Evolutionary conservation across 2,113 vertebrate genomes (phyloP).

Genomic region (Dasypus novemcinctus): DNA sequence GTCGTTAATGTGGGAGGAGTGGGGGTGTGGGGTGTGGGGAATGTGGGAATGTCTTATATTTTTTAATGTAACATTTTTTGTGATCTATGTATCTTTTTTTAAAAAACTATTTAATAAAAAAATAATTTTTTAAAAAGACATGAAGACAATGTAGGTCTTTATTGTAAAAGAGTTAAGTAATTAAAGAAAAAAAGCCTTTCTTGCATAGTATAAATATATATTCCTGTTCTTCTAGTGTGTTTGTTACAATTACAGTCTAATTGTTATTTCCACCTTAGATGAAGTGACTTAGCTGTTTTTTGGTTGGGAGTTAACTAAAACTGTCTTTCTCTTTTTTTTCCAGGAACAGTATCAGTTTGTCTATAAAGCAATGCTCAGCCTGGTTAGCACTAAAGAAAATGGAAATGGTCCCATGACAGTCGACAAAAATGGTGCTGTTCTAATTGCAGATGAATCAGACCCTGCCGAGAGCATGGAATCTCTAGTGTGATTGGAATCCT

Average conservation of each 20-base stretch:
- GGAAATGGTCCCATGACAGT: conserved; percentile 86
- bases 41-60: no score
- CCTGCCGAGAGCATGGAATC: conserved; percentile 95
- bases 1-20: no score
- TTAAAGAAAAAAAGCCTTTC: not conserved
- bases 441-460: conserved; percentile 91
- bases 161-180: not conserved
- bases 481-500: conserved; percentile 90
- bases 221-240: not conserved
- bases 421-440: conserved; percentile 91
- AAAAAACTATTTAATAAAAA: no score
- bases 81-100: no score
- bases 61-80: no score
- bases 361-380: conserved; percentile 95
- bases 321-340: conserved; percentile 68
- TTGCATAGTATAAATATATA: not conserved
- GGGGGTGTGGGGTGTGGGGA: no score
- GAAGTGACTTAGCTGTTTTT: not conserved
- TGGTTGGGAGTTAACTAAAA: not conserved
- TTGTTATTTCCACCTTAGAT: not conserved
- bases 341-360: conserved; percentile 97
- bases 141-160: not conserved
- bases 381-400: conserved; percentile 93
- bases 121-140: not conserved
- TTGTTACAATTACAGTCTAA: not conserved